phyloP scores from a whole-genome alignment of 2,113 vertebrate species.

The Choloepus hoffmanni region DNA sequence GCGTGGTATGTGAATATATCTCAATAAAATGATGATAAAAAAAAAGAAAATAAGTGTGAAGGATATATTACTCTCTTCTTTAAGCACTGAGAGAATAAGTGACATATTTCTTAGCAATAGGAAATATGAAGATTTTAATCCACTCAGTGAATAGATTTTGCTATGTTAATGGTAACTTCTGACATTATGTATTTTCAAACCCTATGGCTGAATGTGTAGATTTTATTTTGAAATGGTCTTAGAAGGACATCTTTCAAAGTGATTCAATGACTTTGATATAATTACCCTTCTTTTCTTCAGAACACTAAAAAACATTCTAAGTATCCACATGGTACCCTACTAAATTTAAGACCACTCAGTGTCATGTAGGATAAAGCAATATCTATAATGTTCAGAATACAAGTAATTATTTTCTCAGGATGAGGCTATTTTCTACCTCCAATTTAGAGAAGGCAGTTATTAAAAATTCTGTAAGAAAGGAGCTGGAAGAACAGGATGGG shows the following conservation, averaged over 20 bases:
- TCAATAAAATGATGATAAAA: too few species aligned
- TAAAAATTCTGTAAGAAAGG: not conserved
- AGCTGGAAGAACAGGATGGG: not conserved
- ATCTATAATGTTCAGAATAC: not conserved
- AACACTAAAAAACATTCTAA: slow-evolving; percentile 20
- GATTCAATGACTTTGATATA: not conserved
- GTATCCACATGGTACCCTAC: not conserved
- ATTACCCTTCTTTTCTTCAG: not conserved
- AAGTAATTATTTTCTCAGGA: slow-evolving; percentile 16
- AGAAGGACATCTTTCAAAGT: not conserved
- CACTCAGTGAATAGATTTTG: not conserved
- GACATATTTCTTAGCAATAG: slow-evolving; percentile 5
- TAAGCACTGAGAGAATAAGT: slow-evolving; percentile 55
- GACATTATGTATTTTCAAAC: not conserved
- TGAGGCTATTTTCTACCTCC: not conserved
- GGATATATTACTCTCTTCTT: slow-evolving; percentile 55
- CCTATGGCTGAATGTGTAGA: not conserved
- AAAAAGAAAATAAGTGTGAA: slow-evolving; percentile 61
- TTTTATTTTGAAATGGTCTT: slow-evolving; percentile 56
- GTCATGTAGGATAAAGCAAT: not conserved
- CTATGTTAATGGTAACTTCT: not conserved
- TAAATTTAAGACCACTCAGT: not conserved
- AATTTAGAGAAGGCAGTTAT: not conserved
- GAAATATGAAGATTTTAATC: slow-evolving; percentile 60
- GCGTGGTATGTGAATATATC: too few species aligned